Percentiles rank a stretch among this genome's conserved stretches.
These are phyloP conservation scores for Aphodius sticticus DNA, from an alignment of 2,888 invertebrate genomes.

Conservation along the genomic window DNA sequence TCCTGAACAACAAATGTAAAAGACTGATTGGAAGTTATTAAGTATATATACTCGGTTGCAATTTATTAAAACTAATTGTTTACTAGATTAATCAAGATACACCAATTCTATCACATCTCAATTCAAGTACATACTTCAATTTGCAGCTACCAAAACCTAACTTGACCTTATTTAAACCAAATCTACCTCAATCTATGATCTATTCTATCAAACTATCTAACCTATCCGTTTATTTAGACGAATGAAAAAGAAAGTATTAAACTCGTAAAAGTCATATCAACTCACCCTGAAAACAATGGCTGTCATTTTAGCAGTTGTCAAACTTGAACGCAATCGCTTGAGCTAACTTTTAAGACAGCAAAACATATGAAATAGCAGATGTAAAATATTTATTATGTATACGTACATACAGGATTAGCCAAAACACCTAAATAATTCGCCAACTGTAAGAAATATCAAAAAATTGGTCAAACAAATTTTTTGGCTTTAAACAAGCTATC, in stretches of 20 bases:
- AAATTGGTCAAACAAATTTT: too few species aligned
- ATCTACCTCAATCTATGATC: background rate
- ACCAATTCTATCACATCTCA: too few species aligned
- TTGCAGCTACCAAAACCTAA: background rate
- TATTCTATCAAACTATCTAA: background rate
- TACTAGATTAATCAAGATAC: too few species aligned
- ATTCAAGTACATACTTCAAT: background rate
- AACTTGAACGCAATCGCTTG: background rate
- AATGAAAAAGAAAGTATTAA: background rate
- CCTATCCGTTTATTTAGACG: background rate
- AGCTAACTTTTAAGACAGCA: background rate
- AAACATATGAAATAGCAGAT: background rate
- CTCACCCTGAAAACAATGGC: background rate
- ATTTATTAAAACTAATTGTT: too few species aligned
- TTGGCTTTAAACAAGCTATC: too few species aligned
- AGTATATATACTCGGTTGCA: too few species aligned
- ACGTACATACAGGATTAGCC: too few species aligned
- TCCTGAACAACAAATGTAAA: too few species aligned
- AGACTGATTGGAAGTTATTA: too few species aligned
- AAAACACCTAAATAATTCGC: too few species aligned
- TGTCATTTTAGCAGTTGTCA: background rate
- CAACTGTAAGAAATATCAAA: too few species aligned
- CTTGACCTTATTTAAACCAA: background rate
- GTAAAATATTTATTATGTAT: background rate
- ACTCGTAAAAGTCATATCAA: background rate